phyloP scores from a whole-genome alignment of 2,797 vertebrate species.

The Neostethus bicornis region DNA sequence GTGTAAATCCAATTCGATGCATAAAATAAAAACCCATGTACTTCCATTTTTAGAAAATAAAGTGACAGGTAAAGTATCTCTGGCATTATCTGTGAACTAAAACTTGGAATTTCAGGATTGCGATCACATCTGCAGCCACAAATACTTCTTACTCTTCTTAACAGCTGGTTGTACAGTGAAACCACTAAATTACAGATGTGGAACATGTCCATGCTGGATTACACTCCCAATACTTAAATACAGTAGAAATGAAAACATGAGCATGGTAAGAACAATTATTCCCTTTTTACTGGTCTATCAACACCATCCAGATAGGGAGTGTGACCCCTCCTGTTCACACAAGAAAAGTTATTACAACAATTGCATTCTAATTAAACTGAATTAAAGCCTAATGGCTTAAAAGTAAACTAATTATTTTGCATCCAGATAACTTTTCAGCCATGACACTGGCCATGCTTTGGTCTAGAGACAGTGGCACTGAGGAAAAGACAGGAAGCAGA shows the following conservation, averaged over 20 bases:
- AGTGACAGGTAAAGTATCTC: neutral
- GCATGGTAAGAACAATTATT: neutral
- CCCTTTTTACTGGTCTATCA: neutral
- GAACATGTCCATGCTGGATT: slow-evolving; percentile 1
- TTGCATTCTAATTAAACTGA: neutral
- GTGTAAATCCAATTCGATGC: no score
- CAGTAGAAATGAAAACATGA: neutral
- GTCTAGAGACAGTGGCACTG: no score
- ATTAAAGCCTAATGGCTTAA: neutral
- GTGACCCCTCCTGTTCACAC: neutral
- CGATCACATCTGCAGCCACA: neutral
- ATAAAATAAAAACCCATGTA: neutral
- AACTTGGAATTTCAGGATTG: neutral
- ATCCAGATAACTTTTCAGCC: neutral
- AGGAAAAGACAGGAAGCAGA: no score
- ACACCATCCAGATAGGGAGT: neutral
- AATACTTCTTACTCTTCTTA: neutral
- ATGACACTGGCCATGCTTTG: no score
- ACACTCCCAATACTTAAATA: neutral
- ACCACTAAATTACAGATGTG: neutral
- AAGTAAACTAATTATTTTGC: neutral
- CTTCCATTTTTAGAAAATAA: neutral
- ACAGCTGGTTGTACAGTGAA: neutral
- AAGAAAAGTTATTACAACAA: neutral
- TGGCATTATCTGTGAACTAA: neutral